A percentile compares a stretch with the other conserved stretches of the same genome.
Conservation (phyloP, 2,797 vertebrate genomes). For the Amphiprion clarkii region DNA sequence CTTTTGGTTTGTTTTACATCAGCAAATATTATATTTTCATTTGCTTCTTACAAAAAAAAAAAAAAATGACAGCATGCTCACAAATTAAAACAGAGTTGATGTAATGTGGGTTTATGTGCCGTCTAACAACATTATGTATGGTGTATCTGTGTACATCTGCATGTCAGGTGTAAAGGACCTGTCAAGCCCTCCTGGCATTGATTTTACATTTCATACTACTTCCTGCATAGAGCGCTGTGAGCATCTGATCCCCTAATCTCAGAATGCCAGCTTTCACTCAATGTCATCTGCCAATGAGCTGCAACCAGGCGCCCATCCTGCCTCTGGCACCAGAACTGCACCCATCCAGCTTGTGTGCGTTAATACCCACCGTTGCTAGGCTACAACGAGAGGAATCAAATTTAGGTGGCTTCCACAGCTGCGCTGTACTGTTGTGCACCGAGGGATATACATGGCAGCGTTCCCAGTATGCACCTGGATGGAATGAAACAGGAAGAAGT, state of each 20-base stretch:
- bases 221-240: conserved; percentile 74
- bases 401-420: conserved; percentile 84
- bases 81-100: conserved; percentile 37
- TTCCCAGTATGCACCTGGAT: conserved; percentile 84
- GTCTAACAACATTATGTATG: conserved; percentile 55
- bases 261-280: conserved; percentile 83
- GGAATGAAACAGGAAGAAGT: conserved; percentile 77
- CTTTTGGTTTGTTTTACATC: conserved; percentile 58
- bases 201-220: conserved; percentile 81
- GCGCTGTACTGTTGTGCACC: conserved; percentile 78
- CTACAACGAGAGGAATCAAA: conserved; percentile 81
- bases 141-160: conserved; percentile 70
- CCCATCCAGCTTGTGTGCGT: conserved; percentile 78
- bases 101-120: conserved; percentile 45
- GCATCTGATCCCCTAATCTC: conserved; percentile 86
- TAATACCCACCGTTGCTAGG: conserved; percentile 85
- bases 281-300: conserved; percentile 86
- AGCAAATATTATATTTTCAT: conserved; percentile 61
- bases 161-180: conserved; percentile 66
- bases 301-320: conserved; percentile 82
- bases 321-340: conserved; percentile 82
- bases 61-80: background rate
- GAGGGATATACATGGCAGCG: conserved; percentile 77
- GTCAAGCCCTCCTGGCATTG: conserved; percentile 72
- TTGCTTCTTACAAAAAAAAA: conserved; percentile 10